phyloP scores from a whole-genome alignment of 2,797 vertebrate species.

The Caiman crocodilus region DNA sequence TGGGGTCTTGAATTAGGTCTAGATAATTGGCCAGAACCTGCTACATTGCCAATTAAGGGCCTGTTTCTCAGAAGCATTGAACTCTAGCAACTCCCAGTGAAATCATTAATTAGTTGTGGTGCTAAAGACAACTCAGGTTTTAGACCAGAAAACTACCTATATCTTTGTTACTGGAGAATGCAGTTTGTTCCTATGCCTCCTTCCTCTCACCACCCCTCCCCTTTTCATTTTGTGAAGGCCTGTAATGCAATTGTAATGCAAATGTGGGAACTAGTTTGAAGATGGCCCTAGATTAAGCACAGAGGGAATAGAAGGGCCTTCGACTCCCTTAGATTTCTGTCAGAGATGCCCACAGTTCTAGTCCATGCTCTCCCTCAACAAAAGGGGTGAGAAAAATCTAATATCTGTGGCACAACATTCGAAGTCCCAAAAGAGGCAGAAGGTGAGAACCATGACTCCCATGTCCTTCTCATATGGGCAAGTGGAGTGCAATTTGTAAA shows the following conservation, averaged over 20 bases:
- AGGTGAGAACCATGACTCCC: background rate
- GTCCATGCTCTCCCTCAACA: background rate
- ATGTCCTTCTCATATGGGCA: background rate
- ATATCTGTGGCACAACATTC: background rate
- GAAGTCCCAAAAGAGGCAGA: background rate
- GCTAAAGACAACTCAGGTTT: background rate
- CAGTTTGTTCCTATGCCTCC: too few species aligned
- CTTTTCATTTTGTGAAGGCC: background rate
- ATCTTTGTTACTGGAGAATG: background rate
- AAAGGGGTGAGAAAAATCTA: background rate
- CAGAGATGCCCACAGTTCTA: background rate
- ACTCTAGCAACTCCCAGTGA: background rate
- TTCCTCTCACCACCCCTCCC: too few species aligned
- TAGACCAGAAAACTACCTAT: background rate
- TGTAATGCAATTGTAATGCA: background rate
- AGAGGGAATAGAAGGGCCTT: background rate
- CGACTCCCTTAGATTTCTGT: background rate
- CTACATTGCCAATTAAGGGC: background rate
- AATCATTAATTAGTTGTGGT: background rate
- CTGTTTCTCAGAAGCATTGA: background rate
- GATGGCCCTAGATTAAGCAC: background rate
- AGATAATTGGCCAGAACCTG: background rate
- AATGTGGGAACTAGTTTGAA: background rate
- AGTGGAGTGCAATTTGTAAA: background rate
- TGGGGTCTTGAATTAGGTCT: slow-evolving; percentile 3